These are phyloP conservation scores for Pipistrellus pygmaeus DNA, from an alignment of 2,797 vertebrate genomes.

Conservation along the genomic window DNA sequence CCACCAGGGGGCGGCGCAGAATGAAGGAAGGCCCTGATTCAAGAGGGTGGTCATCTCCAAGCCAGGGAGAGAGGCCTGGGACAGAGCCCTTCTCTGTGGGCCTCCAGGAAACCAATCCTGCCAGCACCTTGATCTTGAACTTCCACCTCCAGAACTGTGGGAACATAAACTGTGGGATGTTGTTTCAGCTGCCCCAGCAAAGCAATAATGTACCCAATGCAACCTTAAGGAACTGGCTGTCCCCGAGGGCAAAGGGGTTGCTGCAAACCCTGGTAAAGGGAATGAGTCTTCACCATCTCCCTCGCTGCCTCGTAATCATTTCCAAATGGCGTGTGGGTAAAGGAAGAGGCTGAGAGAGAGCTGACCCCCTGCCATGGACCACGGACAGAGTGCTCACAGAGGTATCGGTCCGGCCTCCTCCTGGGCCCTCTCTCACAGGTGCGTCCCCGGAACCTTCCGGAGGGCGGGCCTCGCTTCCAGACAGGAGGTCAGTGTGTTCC, in stretches of 20 bases:
- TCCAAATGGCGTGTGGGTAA: constrained; percentile 4
- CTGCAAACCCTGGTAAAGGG: background rate
- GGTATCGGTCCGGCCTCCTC: background rate
- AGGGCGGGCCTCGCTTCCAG: background rate
- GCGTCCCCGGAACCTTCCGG: background rate
- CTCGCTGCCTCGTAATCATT: background rate
- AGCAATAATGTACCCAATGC: background rate
- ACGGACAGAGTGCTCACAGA: background rate
- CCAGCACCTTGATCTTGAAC: background rate
- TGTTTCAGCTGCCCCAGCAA: background rate
- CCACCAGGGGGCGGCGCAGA: no score
- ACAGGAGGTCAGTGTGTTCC: background rate
- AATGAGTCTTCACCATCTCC: background rate
- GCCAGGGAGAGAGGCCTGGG: background rate
- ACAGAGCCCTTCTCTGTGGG: background rate
- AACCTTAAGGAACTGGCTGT: background rate
- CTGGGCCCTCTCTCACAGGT: background rate
- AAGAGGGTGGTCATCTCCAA: background rate
- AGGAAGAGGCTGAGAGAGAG: background rate
- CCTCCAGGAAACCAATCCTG: background rate
- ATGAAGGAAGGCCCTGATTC: no score
- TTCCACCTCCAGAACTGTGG: background rate
- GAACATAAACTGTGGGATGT: background rate
- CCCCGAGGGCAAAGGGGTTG: background rate
- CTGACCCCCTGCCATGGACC: background rate